Conservation (phyloP, 2,797 vertebrate genomes). For the Anableps anableps region DNA sequence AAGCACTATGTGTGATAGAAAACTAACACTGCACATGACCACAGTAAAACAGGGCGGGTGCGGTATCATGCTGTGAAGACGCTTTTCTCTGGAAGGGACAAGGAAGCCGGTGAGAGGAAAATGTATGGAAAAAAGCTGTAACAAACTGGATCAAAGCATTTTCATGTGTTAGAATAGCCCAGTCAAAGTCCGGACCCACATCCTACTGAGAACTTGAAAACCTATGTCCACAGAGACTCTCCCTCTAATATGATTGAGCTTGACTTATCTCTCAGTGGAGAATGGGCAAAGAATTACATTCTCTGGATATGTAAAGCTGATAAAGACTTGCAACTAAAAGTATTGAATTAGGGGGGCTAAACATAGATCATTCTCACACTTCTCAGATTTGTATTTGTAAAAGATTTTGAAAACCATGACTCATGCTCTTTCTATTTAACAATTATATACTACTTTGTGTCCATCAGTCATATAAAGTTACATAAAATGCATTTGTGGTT, state of each 20-base stretch:
- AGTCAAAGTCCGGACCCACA: neutral
- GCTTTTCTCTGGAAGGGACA: neutral
- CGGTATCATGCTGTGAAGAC: neutral
- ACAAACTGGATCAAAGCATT: neutral
- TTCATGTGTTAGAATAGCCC: neutral
- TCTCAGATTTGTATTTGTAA: neutral
- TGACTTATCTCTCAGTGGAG: neutral
- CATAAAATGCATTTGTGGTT: neutral
- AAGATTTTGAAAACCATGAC: neutral
- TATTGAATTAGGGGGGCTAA: neutral
- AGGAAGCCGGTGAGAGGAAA: neutral
- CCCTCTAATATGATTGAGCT: neutral
- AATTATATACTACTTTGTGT: neutral
- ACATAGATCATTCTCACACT: neutral
- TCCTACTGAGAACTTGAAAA: neutral
- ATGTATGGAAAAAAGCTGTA: neutral
- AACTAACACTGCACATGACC: neutral
- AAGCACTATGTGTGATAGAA: neutral
- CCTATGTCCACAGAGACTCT: neutral
- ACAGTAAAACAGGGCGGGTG: neutral
- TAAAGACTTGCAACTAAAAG: neutral
- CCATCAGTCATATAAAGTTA: neutral
- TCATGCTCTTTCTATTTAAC: neutral
- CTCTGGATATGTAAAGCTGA: neutral
- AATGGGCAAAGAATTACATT: neutral